These are phyloP conservation scores for Caenorhabditis imperialis DNA, from an alignment of 2,888 invertebrate species.

Conservation along the genomic window DNA sequence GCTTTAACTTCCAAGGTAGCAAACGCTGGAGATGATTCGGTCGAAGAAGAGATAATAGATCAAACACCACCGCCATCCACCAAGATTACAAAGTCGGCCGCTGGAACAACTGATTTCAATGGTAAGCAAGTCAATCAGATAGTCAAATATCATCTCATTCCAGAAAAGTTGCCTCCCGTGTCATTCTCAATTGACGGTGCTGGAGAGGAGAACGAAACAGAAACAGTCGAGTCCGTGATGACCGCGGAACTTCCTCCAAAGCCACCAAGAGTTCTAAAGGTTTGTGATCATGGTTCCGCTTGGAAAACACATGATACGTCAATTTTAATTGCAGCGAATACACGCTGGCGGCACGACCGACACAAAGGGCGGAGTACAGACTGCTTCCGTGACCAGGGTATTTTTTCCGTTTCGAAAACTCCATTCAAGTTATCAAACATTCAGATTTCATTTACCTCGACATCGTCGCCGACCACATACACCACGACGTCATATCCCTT, in stretches of 20 bases:
- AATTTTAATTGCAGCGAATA: slow-evolving; percentile 44
- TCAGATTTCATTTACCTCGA: slow-evolving; percentile 21
- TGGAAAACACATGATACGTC: slow-evolving; percentile 7
- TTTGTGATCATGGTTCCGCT: not conserved
- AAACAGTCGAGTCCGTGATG: slow-evolving; percentile 29
- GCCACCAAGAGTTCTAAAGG: slow-evolving; percentile 38
- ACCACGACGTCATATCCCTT: slow-evolving; percentile 34
- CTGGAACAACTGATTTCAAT: slow-evolving; percentile 46
- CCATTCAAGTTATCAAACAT: not conserved
- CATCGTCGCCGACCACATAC: slow-evolving; percentile 34
- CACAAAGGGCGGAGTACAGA: slow-evolving; percentile 46
- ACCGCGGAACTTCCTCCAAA: slow-evolving; percentile 44
- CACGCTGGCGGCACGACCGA: slow-evolving; percentile 47
- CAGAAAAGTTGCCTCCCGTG: slow-evolving; percentile 52
- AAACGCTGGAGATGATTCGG: slow-evolving; percentile 51
- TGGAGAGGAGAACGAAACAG: slow-evolving; percentile 46
- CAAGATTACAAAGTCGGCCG: slow-evolving; percentile 31
- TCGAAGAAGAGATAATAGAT: slow-evolving; percentile 39
- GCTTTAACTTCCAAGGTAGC: slow-evolving; percentile 34
- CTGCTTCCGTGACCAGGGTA: slow-evolving; percentile 40
- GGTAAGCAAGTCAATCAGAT: slow-evolving; percentile 12
- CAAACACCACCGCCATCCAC: slow-evolving; percentile 47
- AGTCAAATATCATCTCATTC: not conserved
- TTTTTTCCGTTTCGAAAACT: too few relatives aligned
- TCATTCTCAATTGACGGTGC: slow-evolving; percentile 56